phyloP scores from a whole-genome alignment of 2,888 invertebrate genomes.

The Glyphotaelius pellucidus region DNA sequence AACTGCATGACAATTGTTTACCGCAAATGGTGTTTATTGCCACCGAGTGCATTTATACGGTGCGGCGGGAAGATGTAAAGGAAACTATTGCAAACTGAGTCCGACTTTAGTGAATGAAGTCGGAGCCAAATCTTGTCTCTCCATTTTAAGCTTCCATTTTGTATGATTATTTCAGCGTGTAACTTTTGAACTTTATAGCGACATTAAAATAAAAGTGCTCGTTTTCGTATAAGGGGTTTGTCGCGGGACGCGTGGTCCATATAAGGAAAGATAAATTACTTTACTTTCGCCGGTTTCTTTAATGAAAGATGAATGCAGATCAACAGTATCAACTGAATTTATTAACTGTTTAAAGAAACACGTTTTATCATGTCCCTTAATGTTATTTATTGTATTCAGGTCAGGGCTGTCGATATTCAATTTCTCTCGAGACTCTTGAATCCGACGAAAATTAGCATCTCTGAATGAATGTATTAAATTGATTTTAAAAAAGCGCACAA shows the following conservation, averaged over 20 bases:
- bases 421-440: background rate
- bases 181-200: conserved; percentile 31
- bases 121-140: conserved; percentile 29
- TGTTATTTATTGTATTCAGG: background rate
- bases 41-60: background rate
- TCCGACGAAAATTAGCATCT: too few species aligned
- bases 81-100: background rate
- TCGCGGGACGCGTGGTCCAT: background rate
- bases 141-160: background rate
- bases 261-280: background rate
- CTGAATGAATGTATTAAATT: background rate
- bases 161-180: conserved; percentile 13
- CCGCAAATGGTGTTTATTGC: conserved; percentile 4
- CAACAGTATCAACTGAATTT: background rate
- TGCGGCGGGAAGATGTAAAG: conserved; percentile 24
- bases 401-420: background rate
- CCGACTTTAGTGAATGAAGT: conserved; percentile 19
- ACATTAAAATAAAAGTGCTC: conserved; percentile 12
- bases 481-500: too few species aligned
- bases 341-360: background rate
- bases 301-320: conserved; percentile 9
- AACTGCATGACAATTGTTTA: background rate
- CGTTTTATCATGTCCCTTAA: background rate
- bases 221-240: conserved; percentile 7
- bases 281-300: background rate